Conservation (phyloP, 2,113 vertebrate species). For the Numenius arquata region DNA sequence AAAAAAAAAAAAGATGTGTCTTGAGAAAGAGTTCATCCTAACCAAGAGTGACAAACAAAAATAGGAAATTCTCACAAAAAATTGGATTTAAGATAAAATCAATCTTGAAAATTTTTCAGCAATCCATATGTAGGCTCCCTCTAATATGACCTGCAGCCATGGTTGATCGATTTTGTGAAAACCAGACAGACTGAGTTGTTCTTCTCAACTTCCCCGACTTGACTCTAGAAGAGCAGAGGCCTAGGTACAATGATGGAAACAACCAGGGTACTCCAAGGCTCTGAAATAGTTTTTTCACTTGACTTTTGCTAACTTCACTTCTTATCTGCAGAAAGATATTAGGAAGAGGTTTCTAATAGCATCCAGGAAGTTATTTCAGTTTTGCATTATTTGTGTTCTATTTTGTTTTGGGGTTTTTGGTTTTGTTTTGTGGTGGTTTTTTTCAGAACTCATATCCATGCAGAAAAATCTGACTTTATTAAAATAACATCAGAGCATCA, state of each 20-base stretch:
- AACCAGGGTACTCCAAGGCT: neutral
- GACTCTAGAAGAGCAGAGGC: neutral
- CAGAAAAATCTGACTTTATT: neutral
- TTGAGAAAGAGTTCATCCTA: neutral
- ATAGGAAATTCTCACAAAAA: neutral
- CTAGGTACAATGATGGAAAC: accelerated
- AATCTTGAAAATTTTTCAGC: neutral
- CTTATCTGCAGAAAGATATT: neutral
- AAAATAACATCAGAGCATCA: neutral
- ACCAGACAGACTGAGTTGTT: neutral
- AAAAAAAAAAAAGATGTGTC: neutral
- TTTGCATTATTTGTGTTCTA: neutral
- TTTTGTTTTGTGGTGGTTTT: neutral
- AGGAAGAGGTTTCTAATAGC: neutral
- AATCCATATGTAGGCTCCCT: neutral
- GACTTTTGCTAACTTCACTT: neutral
- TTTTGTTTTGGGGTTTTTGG: neutral
- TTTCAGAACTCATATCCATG: neutral
- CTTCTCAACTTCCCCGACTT: neutral
- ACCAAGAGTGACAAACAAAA: neutral
- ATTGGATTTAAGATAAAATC: neutral
- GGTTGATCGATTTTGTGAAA: neutral
- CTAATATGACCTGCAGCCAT: neutral
- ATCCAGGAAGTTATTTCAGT: neutral
- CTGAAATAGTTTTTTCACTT: neutral